A percentile compares a stretch with the other conserved stretches of the same genome.
Conservation (phyloP, 2,113 vertebrate genomes). For the Paratilapia polleni region DNA sequence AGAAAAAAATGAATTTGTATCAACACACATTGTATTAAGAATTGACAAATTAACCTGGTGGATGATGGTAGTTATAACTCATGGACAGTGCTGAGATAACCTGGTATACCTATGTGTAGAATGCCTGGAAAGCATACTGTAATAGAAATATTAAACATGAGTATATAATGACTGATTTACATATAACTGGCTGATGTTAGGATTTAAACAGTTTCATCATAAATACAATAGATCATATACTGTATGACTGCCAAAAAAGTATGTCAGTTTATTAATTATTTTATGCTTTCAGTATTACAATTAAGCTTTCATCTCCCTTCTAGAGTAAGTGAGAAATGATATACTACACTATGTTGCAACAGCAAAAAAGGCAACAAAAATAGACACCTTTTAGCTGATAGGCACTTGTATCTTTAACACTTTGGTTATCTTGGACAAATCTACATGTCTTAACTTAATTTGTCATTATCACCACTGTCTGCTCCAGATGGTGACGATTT, state of each 20-base stretch:
- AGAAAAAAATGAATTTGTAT: slow-evolving; percentile 19
- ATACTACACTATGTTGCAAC: not conserved
- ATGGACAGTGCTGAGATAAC: not conserved
- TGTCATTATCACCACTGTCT: not conserved
- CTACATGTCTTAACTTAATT: not conserved
- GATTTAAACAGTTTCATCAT: not conserved
- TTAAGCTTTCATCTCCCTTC: not conserved
- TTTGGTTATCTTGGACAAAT: slow-evolving; percentile 1
- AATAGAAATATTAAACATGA: not conserved
- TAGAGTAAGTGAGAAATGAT: slow-evolving; percentile 12
- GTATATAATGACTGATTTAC: not conserved
- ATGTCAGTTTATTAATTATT: slow-evolving; percentile 9
- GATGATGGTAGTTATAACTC: not conserved
- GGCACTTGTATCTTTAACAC: not conserved
- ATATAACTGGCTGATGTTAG: not conserved
- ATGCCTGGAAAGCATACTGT: slow-evolving; percentile 22
- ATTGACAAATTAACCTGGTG: no score
- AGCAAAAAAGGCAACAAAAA: not conserved
- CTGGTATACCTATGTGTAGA: not conserved
- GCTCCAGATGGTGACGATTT: not conserved
- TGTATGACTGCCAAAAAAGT: not conserved
- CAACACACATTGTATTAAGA: not conserved
- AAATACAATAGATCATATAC: slow-evolving; percentile 1
- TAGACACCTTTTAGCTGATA: not conserved
- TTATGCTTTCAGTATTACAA: not conserved